Percentiles rank a stretch among this genome's conserved stretches.
Conservation (phyloP, 2,113 vertebrate species). For the Campylorhamphus procurvoides region DNA sequence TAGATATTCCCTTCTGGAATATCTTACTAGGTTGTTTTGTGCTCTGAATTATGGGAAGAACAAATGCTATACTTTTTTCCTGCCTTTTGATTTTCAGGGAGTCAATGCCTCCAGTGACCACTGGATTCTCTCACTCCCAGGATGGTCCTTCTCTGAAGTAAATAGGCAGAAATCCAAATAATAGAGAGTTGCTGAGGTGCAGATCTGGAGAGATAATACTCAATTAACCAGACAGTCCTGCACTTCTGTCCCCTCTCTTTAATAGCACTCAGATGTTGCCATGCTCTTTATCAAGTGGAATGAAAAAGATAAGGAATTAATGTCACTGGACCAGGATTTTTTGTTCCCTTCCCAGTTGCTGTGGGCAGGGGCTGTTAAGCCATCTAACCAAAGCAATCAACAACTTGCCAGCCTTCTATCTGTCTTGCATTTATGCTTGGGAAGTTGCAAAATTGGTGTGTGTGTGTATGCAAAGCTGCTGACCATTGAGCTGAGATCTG, state of each 20-base stretch:
- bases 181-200: not conserved
- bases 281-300: not conserved
- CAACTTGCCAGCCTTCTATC: not conserved
- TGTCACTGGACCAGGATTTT: not conserved
- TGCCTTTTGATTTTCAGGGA: not conserved
- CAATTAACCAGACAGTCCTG: not conserved
- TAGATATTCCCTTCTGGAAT: not conserved
- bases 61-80: not conserved
- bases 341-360: not conserved
- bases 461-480: not conserved
- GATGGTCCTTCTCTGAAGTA: not conserved
- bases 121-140: not conserved
- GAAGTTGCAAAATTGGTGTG: not conserved
- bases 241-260: not conserved
- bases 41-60: not conserved
- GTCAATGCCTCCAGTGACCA: fast-evolving
- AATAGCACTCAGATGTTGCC: not conserved
- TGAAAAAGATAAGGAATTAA: not conserved
- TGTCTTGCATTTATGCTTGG: not conserved
- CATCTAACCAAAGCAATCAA: not conserved
- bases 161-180: not conserved
- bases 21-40: not conserved
- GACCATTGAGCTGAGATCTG: not conserved
- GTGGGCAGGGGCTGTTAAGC: not conserved
- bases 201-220: not conserved